Evolutionary conservation across 1,140 invertebrate species (phyloP).

Genomic region (Pogonomyrmex barbatus): DNA sequence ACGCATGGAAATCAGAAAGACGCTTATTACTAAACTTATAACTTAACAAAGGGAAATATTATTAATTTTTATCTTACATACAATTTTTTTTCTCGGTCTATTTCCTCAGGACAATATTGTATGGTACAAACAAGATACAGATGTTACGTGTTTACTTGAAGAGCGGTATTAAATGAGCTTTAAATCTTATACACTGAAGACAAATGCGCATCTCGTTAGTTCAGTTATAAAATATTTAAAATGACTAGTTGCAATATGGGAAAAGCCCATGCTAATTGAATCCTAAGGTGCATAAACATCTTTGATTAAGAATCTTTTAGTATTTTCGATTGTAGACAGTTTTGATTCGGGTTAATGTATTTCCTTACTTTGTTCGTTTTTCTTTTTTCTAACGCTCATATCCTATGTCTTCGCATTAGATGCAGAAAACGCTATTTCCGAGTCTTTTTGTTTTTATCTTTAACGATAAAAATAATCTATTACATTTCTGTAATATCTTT

Average conservation of each 20-base stretch:
- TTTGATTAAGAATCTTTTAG: not conserved
- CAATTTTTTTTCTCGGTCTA: not conserved
- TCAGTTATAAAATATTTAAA: slow-evolving; percentile 30
- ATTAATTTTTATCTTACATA: slow-evolving; percentile 62
- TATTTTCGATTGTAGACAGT: too few species aligned
- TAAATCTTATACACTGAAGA: slow-evolving; percentile 4
- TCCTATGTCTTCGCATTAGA: too few species aligned
- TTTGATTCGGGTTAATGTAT: too few species aligned
- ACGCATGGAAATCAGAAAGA: too few species aligned
- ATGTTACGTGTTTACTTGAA: not conserved
- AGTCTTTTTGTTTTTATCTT: too few species aligned
- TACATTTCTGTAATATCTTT: not conserved
- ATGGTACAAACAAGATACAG: not conserved
- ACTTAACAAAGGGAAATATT: slow-evolving; percentile 78
- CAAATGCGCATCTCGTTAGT: not conserved
- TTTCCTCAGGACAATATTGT: not conserved
- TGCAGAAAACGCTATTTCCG: too few species aligned
- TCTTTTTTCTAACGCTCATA: too few species aligned
- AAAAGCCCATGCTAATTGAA: slow-evolving; percentile 13
- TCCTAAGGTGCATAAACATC: slow-evolving; percentile 27
- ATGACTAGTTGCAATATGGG: slow-evolving; percentile 39
- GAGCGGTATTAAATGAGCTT: not conserved
- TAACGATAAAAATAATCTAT: not conserved
- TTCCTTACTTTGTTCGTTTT: too few species aligned
- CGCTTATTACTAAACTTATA: slow-evolving; percentile 80